A percentile compares a stretch with the other conserved stretches of the same genome.
Evolutionary conservation across 2,797 vertebrate species (phyloP).

Genomic region (Pangasius krempfi): DNA sequence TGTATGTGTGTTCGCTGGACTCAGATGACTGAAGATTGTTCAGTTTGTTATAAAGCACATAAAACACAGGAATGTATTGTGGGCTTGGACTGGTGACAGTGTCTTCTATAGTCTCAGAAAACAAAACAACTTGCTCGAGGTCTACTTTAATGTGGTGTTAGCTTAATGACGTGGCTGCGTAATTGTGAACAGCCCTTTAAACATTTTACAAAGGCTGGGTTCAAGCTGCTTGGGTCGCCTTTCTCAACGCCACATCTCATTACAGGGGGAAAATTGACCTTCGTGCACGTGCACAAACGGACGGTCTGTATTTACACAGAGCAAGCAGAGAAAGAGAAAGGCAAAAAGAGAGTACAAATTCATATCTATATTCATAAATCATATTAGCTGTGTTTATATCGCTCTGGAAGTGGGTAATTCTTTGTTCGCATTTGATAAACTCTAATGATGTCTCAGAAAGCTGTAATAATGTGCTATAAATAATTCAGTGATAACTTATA

Average conservation of each 20-base stretch:
- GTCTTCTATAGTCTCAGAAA: neutral
- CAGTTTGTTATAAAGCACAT: neutral
- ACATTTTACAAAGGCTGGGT: neutral
- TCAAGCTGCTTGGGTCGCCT: neutral
- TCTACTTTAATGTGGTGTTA: constrained; percentile 6
- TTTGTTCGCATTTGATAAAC: neutral
- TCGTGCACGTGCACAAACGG: neutral
- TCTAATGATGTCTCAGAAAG: neutral
- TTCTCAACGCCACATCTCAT: neutral
- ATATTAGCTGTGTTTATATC: neutral
- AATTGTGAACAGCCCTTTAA: neutral
- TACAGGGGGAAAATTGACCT: neutral
- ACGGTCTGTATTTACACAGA: constrained; percentile 4
- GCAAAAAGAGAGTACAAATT: neutral
- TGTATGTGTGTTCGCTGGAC: neutral
- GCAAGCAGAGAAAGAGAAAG: neutral
- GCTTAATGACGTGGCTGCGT: neutral
- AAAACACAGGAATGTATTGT: neutral
- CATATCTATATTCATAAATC: neutral
- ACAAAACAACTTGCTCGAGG: neutral
- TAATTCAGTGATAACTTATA: neutral
- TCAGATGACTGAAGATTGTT: neutral
- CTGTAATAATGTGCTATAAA: neutral
- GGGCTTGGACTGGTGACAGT: neutral
- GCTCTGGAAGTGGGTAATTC: neutral